Evolutionary conservation across 2,113 vertebrate genomes (phyloP).

Genomic region (Ictalurus punctatus): DNA sequence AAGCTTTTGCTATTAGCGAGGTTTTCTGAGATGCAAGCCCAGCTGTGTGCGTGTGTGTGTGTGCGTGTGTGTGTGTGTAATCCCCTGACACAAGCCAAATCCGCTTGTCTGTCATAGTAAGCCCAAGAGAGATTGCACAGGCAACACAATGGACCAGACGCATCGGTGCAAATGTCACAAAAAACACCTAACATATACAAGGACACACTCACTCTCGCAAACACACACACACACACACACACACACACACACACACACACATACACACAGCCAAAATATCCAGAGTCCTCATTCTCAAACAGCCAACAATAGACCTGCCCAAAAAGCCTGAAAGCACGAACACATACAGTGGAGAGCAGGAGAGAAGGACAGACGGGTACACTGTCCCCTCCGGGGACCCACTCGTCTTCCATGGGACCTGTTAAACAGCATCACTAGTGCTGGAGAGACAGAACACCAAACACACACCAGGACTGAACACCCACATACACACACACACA

Average conservation of each 20-base stretch:
- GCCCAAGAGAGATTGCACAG: conserved; percentile 54
- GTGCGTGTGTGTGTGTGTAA: conserved; percentile 38
- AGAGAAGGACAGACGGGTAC: neutral
- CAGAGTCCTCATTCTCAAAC: conserved; percentile 3
- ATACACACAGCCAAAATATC: conserved; percentile 9
- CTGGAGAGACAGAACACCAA: neutral
- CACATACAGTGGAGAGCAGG: neutral
- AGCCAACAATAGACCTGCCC: conserved; percentile 34
- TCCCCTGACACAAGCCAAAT: conserved; percentile 59
- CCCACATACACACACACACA: conserved; percentile 9
- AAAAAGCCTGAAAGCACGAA: conserved; percentile 9
- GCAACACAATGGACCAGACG: conserved; percentile 56
- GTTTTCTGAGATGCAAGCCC: conserved; percentile 40
- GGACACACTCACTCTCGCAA: neutral
- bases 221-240: conserved; percentile 17
- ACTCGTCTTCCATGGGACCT: conserved; percentile 15
- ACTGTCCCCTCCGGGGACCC: neutral
- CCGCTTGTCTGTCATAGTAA: conserved; percentile 59
- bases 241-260: neutral
- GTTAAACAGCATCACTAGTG: conserved; percentile 8
- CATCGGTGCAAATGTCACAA: conserved; percentile 44
- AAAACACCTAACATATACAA: conserved; percentile 24
- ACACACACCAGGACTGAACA: neutral
- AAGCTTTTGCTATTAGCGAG: conserved; percentile 29
- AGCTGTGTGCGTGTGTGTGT: conserved; percentile 30